These are phyloP conservation scores for Xylota segnis DNA, from an alignment of 2,888 invertebrate genomes.

Conservation along the genomic window DNA sequence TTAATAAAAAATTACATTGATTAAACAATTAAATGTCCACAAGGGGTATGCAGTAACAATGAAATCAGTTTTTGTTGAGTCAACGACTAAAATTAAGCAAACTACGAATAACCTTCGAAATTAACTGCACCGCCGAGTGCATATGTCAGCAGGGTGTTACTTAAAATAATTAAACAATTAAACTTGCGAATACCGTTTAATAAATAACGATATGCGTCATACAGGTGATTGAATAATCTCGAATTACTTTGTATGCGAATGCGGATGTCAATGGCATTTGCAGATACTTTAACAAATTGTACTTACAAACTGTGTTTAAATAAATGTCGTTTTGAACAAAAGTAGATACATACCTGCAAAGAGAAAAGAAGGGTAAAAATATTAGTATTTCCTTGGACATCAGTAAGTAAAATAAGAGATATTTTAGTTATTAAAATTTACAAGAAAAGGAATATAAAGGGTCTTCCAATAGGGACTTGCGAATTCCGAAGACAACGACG, in stretches of 20 bases:
- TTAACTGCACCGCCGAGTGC: constrained; percentile 1
- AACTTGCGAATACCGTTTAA: neutral
- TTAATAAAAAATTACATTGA: constrained; percentile 59
- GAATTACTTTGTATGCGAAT: neutral
- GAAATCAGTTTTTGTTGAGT: constrained; percentile 11
- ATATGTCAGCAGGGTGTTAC: constrained; percentile 20
- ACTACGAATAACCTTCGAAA: constrained; percentile 19
- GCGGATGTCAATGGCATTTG: neutral
- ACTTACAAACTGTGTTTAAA: neutral
- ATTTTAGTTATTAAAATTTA: too few relatives aligned
- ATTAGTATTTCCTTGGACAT: neutral
- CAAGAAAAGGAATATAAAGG: too few relatives aligned
- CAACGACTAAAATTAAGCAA: neutral
- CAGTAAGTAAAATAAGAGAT: too few relatives aligned
- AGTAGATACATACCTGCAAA: constrained; percentile 30
- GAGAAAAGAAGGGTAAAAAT: neutral
- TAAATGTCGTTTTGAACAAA: neutral
- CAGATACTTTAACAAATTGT: neutral
- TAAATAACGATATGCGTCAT: neutral
- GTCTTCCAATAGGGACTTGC: too few relatives aligned
- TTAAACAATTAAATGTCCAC: constrained; percentile 60
- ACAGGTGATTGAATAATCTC: constrained; percentile 5
- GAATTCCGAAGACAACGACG: too few relatives aligned
- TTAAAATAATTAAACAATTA: neutral
- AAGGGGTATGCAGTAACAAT: neutral